Percentiles rank a stretch among this genome's conserved stretches.
phyloP scores from a whole-genome alignment of 2,797 vertebrate species.

The Chiropotes sagulatus region DNA sequence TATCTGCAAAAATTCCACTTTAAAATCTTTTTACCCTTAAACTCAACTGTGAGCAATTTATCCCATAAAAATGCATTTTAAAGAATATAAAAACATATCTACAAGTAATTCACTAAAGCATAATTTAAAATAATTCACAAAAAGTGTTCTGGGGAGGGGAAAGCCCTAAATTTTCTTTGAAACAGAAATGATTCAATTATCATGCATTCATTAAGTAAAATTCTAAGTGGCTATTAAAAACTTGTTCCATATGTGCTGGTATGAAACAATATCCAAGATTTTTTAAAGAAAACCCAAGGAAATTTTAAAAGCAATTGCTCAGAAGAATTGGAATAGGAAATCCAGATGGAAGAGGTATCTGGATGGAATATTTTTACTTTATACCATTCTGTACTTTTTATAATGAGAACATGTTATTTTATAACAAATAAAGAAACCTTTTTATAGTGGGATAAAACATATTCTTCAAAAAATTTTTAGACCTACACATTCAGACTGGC shows the following conservation, averaged over 20 bases:
- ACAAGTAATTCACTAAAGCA: background rate
- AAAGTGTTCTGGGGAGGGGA: background rate
- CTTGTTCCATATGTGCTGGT: background rate
- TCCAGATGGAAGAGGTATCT: background rate
- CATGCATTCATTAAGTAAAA: background rate
- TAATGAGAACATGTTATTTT: background rate
- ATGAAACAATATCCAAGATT: background rate
- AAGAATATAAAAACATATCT: background rate
- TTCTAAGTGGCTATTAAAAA: background rate
- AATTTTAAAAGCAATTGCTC: background rate
- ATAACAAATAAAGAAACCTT: background rate
- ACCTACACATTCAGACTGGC: background rate
- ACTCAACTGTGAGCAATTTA: background rate
- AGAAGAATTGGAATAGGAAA: background rate
- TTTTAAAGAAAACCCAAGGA: background rate
- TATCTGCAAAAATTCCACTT: background rate
- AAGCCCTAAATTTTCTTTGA: constrained; percentile 13
- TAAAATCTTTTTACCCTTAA: background rate
- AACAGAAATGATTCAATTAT: background rate
- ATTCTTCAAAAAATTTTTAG: background rate
- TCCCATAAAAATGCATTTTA: background rate
- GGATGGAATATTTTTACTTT: background rate
- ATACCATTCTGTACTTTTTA: background rate
- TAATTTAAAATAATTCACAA: constrained; percentile 27
- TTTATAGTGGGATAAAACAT: background rate